Evolutionary conservation across 2,113 vertebrate genomes (phyloP).

Genomic region (Hypocryptadius cinnamomeus): DNA sequence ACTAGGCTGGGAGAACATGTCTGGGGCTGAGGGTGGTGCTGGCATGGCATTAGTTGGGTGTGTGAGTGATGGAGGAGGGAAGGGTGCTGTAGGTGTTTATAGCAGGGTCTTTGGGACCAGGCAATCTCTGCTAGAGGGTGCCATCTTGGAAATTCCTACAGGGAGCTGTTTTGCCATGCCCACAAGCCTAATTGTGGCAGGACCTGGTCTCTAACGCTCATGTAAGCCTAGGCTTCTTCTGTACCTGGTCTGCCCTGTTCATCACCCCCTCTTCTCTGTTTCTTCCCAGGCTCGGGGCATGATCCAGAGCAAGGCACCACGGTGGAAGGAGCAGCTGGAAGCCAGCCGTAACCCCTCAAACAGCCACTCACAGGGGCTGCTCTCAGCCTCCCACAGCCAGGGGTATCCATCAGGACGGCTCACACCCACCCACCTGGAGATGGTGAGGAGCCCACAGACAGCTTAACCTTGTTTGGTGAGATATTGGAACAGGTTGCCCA

Average conservation of each 20-base stretch:
- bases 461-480: not conserved
- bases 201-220: not conserved
- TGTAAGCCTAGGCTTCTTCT: fast-evolving
- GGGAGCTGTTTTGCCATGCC: not conserved
- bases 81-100: not conserved
- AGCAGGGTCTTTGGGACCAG: not conserved
- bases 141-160: not conserved
- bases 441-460: slow-evolving; percentile 57
- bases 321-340: slow-evolving; percentile 77
- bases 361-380: slow-evolving; percentile 53
- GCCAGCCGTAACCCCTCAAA: slow-evolving; percentile 62
- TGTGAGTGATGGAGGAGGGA: not conserved
- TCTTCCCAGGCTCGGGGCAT: slow-evolving; percentile 60
- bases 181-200: not conserved
- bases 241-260: not conserved
- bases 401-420: slow-evolving; percentile 54
- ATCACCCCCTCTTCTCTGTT: not conserved
- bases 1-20: not conserved
- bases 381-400: slow-evolving; percentile 33
- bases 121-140: not conserved
- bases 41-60: not conserved
- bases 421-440: slow-evolving; percentile 63
- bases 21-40: not conserved
- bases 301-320: slow-evolving; percentile 62
- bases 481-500: not conserved